Evolutionary conservation across 1,140 invertebrate species (phyloP).

Genomic region (Eumaeus atala): DNA sequence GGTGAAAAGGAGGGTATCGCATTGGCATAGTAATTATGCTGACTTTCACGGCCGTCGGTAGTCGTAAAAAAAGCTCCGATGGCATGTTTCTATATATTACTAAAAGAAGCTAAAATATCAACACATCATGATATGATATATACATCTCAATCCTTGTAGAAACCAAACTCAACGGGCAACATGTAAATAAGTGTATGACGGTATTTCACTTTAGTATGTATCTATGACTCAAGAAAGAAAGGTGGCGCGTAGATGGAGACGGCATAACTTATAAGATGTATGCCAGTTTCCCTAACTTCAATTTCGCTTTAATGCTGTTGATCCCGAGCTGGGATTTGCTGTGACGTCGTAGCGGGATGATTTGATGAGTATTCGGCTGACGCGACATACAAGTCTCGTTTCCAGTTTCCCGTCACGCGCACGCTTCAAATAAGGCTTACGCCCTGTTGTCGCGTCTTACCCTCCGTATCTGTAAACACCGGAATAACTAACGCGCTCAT

Average conservation of each 20-base stretch:
- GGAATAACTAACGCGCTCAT: conserved; percentile 61
- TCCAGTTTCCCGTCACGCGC: conserved; percentile 70
- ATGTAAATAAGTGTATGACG: too few relatives aligned
- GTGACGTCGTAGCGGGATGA: conserved; percentile 64
- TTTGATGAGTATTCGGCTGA: conserved; percentile 69
- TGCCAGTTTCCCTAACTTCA: conserved; percentile 49
- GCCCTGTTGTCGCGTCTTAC: conserved; percentile 48
- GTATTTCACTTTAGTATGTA: background rate
- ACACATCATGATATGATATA: too few relatives aligned
- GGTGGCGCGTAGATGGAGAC: conserved; percentile 14
- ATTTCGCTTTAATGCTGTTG: conserved; percentile 66
- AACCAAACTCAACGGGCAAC: too few relatives aligned
- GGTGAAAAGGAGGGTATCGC: too few relatives aligned
- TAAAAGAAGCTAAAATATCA: too few relatives aligned
- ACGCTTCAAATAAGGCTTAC: conserved; percentile 68
- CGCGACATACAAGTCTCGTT: conserved; percentile 60
- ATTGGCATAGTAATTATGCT: too few relatives aligned
- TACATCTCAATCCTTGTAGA: too few relatives aligned
- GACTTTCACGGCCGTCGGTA: too few relatives aligned
- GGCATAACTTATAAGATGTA: conserved; percentile 42
- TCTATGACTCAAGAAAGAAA: conserved; percentile 5
- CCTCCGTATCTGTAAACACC: conserved; percentile 53
- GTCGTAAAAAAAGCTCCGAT: too few relatives aligned
- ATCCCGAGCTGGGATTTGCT: conserved; percentile 65
- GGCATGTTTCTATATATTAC: too few relatives aligned